Evolutionary conservation across 2,888 invertebrate genomes (phyloP).

Genomic region (Anodontia alba): DNA sequence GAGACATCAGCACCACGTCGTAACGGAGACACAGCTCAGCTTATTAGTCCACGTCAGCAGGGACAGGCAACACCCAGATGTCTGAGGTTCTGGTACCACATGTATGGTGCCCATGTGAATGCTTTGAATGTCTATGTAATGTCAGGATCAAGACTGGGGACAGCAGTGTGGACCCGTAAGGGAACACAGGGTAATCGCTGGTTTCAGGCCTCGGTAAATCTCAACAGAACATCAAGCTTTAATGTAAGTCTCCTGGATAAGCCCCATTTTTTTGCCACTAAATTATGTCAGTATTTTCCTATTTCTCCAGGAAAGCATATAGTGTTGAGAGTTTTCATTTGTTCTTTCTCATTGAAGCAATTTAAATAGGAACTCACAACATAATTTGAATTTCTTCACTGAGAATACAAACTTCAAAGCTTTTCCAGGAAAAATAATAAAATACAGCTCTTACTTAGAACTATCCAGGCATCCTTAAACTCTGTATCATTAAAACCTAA

Average conservation of each 20-base stretch:
- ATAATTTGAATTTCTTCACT: no score
- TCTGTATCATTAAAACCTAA: no score
- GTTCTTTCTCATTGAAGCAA: no score
- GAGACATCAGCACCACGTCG: slow-evolving; percentile 86
- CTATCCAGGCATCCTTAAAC: no score
- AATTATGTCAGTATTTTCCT: no score
- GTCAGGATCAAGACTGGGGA: slow-evolving; percentile 59
- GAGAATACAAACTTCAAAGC: no score
- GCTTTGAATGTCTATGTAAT: slow-evolving; percentile 72
- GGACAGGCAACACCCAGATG: slow-evolving; percentile 62
- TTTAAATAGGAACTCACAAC: no score
- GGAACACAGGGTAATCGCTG: slow-evolving; percentile 72
- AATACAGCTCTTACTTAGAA: no score
- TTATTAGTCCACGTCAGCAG: slow-evolving; percentile 78
- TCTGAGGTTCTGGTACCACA: slow-evolving; percentile 81
- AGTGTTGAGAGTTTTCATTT: no score
- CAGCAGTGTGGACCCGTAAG: slow-evolving; percentile 68
- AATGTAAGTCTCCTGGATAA: slow-evolving; percentile 65
- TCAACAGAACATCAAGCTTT: slow-evolving; percentile 57
- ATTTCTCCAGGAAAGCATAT: no score
- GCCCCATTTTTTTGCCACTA: no score
- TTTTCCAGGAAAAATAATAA: no score
- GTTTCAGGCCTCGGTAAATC: slow-evolving; percentile 66
- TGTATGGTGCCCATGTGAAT: slow-evolving; percentile 80
- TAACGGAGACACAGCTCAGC: slow-evolving; percentile 87